Percentiles rank a stretch among this genome's conserved stretches.
phyloP scores from a whole-genome alignment of 2,113 vertebrate species.

The Cyprinus carpio region DNA sequence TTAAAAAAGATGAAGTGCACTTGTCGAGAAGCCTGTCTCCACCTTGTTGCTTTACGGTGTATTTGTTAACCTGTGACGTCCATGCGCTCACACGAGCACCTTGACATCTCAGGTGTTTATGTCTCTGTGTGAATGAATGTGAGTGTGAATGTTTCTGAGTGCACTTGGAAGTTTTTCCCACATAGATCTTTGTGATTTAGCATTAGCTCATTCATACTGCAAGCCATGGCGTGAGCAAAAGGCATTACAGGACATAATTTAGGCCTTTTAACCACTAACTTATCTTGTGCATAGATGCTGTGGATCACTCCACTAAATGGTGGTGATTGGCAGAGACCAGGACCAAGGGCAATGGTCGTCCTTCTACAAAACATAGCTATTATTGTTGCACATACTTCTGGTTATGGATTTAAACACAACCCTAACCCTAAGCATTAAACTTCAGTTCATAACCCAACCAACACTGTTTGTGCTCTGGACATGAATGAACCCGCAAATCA shows the following conservation, averaged over 20 bases:
- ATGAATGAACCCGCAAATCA: no score
- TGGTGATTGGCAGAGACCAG: conserved; percentile 18
- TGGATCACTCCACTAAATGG: conserved; percentile 6
- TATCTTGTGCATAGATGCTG: conserved; percentile 19
- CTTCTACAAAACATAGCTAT: not conserved
- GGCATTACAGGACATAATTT: not conserved
- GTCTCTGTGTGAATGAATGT: conserved; percentile 11
- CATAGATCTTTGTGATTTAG: conserved; percentile 28
- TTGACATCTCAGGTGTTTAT: conserved; percentile 21
- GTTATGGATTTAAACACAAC: no score
- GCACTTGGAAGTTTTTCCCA: not conserved
- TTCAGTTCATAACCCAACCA: no score
- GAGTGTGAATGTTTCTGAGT: not conserved
- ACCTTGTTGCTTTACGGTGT: conserved; percentile 45
- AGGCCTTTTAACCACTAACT: conserved; percentile 31
- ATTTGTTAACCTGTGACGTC: conserved; percentile 47
- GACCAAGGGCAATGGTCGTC: not conserved
- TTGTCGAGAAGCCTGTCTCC: conserved; percentile 55
- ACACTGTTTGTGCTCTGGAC: no score
- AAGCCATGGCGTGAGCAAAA: conserved; percentile 26
- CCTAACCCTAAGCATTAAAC: no score
- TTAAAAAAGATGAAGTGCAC: conserved; percentile 48
- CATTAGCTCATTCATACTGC: not conserved
- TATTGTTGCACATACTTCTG: not conserved
- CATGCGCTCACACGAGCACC: conserved; percentile 17